These are phyloP conservation scores for Mnemiopsis leidyi DNA, from an alignment of 37 sponge, comb jelly and placozoan species.

Conservation along the genomic window DNA sequence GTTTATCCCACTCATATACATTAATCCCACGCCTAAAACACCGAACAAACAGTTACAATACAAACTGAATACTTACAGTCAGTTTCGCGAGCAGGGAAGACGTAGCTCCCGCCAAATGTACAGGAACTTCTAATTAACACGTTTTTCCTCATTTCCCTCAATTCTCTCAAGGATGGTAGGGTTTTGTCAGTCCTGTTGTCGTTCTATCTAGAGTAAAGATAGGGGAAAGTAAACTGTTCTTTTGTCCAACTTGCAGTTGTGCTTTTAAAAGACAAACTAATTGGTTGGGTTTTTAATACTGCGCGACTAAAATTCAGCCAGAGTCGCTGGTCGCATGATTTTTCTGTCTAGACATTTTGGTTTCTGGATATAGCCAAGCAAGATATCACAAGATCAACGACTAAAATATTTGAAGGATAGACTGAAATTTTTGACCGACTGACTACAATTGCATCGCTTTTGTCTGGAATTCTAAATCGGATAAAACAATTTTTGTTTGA, in stretches of 20 bases:
- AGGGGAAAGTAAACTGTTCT: conserved; percentile 51
- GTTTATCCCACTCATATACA: too few species aligned
- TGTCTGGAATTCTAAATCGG: neutral
- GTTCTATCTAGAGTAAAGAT: conserved; percentile 56
- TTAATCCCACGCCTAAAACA: too few species aligned
- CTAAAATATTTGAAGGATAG: neutral
- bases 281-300: too few species aligned
- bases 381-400: neutral
- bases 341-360: too few species aligned
- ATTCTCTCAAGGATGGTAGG: neutral
- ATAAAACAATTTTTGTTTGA: neutral
- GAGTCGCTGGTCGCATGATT: too few species aligned
- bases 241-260: too few species aligned
- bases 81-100: conserved; percentile 38
- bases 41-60: too few species aligned
- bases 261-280: too few species aligned
- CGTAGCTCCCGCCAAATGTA: conserved; percentile 19
- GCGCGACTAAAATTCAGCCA: too few species aligned
- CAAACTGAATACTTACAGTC: conserved; percentile 44
- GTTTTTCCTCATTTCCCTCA: conserved; percentile 18
- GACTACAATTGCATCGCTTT: neutral
- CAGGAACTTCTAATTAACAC: conserved; percentile 7
- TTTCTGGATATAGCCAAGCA: too few species aligned
- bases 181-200: neutral
- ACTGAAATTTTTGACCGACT: neutral